Evolutionary conservation across 37 sponge, comb jelly and placozoan genomes (phyloP).

Genomic region (Amphimedon queenslandica): DNA sequence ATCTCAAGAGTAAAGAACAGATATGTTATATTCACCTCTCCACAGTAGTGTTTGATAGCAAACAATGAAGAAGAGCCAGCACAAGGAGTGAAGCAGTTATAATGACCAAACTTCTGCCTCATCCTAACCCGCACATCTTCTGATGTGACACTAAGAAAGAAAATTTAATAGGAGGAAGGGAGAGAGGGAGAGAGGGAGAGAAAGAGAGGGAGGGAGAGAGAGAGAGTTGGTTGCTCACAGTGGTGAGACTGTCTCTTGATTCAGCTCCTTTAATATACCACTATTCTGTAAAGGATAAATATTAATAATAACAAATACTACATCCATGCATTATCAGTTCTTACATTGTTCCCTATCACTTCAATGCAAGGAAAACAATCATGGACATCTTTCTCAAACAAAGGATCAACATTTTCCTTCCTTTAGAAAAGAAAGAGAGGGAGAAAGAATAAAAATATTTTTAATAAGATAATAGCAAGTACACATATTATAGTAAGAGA

Average conservation of each 20-base stretch:
- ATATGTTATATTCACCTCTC: slow-evolving; percentile 25
- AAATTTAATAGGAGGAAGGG: background rate
- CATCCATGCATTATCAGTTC: too few species aligned
- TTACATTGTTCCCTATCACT: slow-evolving; percentile 61
- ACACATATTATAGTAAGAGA: too few species aligned
- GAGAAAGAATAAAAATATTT: background rate
- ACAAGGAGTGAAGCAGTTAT: slow-evolving; percentile 38
- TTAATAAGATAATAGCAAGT: too few species aligned
- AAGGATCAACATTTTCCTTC: slow-evolving; percentile 59
- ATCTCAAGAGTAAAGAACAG: background rate
- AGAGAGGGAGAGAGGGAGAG: background rate
- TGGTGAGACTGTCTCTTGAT: slow-evolving; percentile 78
- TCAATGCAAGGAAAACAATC: slow-evolving; percentile 68
- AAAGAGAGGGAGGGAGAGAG: background rate
- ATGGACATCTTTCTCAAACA: slow-evolving; percentile 52
- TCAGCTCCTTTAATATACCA: slow-evolving; percentile 61
- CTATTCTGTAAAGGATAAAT: slow-evolving; percentile 15
- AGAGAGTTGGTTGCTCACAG: slow-evolving; percentile 7
- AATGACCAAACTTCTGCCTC: slow-evolving; percentile 33
- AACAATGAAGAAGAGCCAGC: slow-evolving; percentile 61
- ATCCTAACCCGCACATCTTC: slow-evolving; percentile 67
- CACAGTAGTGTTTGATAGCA: slow-evolving; percentile 48
- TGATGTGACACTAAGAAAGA: slow-evolving; percentile 45
- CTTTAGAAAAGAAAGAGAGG: slow-evolving; percentile 7
- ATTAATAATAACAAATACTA: too few species aligned